Base-by-base conservation (phyloP, 2,113 vertebrate genomes). In the Petromus typicus region DNA sequence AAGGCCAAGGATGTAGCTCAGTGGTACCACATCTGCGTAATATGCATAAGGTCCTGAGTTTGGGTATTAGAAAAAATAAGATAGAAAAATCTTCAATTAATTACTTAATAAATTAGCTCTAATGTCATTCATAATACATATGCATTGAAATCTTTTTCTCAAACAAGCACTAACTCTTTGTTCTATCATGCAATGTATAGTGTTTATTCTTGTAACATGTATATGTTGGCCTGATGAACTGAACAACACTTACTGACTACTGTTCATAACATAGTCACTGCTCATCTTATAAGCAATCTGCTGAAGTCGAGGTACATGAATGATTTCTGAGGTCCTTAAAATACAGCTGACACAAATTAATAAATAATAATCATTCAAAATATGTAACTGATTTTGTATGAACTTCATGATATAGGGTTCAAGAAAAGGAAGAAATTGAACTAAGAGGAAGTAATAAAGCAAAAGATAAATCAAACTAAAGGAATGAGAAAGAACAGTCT, bases 351-450 rank as follows among this genome's bases (percentile, higher is more conserved):
- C 1, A 76, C 0, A n/a, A 78, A 45, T 2, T 32, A 27, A n/a
- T 23, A 75, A 86, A 69, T 45, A 87, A 80, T 89, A 66, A 37
- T 75, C 54, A 56, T 37, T 88, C 10, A 59, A 94, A 67, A 87
- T 2, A 63, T 37, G 5, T 1, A 86, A 64, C 16, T 73, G 16
- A 57, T 80, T 66, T 71, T 90, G 30, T 11, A n/a, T 82, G 45
- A 81, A 34, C 16, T 76, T 87, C 71, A 63, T 75, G 57, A 61
- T 78, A 66, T 59, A 76, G 27, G 18, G 66, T 91, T 95, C 69
- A 11, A 73, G 14, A 61, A 86, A n/a, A 88, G 2, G 10, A n/a
- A 87, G 14, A 91, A 3, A 14, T 67, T 86, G 23, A 54, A n/a
- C 84, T 80, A 22, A 7, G 9, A 83, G 23, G 10, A 96, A 86